Base-by-base conservation (phyloP, 2,113 vertebrate species). In the Shinisaurus crocodilurus region DNA sequence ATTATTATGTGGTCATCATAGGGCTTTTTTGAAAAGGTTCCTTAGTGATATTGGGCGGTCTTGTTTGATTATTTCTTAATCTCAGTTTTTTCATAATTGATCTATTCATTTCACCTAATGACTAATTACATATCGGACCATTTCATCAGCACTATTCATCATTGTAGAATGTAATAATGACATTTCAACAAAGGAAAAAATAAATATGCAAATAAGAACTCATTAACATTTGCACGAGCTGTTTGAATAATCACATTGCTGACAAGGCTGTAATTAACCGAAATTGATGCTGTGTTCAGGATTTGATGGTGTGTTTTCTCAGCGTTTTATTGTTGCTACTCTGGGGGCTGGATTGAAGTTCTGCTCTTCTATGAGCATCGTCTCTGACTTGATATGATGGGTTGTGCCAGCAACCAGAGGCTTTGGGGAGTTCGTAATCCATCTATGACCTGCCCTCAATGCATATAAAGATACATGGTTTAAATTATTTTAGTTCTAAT, bases 121-220 rank as follows among this genome's bases (percentile, higher is more conserved):
- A 99, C 99, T 99, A 99, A 99, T 99, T 99, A 98, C 98, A 98
- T 98, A 99, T 99, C 98, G 98, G 97, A 98, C 98, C 97, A 97
- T 98, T 99, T 98, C 98, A 99, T 98, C 98, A 98, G 97, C 97
- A 97, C 97, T 98, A 99, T 99, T 99, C 98, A 99, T 99, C 99
- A 99, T 99, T 98, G 98, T 98, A 98, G 98, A 98, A 99, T 98
- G 97, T 99, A 99, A 99, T 99, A 99, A 99, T 99, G 99, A 99
- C 99, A 99, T 99, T 99, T 99, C 98, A 99, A 99, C 99, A 99
- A 99, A 99, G 98, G 98, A 98, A 99, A 99, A 99, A 98, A 99
- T 98, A 99, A 99, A 99, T 99, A 99, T 99, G 99, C 99, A 99
- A 99, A 99, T 99, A 98, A 98, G 98, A 97, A 97, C 98, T 99